phyloP scores from a whole-genome alignment of 1,140 invertebrate species.

The Zaprionus ghesquierei region DNA sequence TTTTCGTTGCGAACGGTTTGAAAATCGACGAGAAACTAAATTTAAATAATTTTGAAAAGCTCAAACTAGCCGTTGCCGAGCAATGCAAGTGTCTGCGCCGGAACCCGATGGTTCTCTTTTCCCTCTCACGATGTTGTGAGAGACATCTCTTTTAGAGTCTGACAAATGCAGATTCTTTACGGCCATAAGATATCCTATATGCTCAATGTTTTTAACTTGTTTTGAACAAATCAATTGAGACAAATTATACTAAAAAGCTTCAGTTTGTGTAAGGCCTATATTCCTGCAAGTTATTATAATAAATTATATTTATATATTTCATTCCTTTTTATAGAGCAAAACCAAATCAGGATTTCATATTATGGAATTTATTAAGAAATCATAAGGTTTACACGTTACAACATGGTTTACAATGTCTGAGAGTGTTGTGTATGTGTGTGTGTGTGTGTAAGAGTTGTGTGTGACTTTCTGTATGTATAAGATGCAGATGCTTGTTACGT shows the following conservation, averaged over 20 bases:
- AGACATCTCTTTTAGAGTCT: background rate
- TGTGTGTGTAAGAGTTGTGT: conserved; percentile 31
- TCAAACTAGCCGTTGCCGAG: conserved; percentile 50
- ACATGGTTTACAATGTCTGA: conserved; percentile 57
- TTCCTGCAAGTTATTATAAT: too few species aligned
- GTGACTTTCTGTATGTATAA: conserved; percentile 21
- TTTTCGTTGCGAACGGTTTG: conserved; percentile 69
- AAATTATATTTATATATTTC: too few species aligned
- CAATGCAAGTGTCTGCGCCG: conserved; percentile 11
- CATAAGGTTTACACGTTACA: conserved; percentile 68
- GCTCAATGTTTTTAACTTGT: background rate
- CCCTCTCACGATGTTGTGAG: background rate
- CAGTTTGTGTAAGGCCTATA: too few species aligned
- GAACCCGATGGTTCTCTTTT: conserved; percentile 2
- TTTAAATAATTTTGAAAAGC: conserved; percentile 68
- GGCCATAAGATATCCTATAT: background rate
- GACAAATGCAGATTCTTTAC: background rate
- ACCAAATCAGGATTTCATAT: conserved; percentile 17
- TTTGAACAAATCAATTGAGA: too few species aligned
- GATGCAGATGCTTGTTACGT: conserved; percentile 36
- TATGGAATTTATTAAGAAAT: conserved; percentile 73
- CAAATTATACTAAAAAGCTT: too few species aligned
- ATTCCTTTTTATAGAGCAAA: background rate
- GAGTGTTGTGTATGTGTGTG: conserved; percentile 30
- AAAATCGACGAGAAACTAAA: conserved; percentile 78